Evolutionary conservation across 2,888 invertebrate species (phyloP).

Genomic region (Leucophenga maculata): DNA sequence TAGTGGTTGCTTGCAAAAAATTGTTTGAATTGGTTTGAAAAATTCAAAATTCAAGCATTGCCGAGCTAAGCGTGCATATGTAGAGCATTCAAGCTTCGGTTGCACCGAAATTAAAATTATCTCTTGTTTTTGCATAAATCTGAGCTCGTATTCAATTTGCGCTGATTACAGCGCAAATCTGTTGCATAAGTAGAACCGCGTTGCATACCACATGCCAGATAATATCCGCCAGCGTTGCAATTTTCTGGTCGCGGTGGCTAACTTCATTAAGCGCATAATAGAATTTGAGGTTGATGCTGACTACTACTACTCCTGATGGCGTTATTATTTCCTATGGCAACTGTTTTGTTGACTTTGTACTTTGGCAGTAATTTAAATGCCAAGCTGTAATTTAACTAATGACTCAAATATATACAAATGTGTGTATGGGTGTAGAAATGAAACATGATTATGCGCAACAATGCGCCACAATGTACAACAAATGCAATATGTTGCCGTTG

Average conservation of each 20-base stretch:
- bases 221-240: constrained; percentile 16
- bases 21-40: no score
- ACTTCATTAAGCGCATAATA: constrained; percentile 23
- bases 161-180: no score
- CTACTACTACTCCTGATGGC: background rate
- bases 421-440: background rate
- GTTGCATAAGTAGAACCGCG: background rate
- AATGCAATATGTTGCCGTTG: background rate
- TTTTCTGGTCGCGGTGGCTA: constrained; percentile 15
- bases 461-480: no score
- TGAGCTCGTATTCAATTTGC: no score
- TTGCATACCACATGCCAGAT: background rate
- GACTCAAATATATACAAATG: background rate
- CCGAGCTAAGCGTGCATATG: no score
- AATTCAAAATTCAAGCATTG: no score
- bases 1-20: no score
- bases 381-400: constrained; percentile 17
- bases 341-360: background rate
- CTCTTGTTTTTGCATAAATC: no score
- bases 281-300: constrained; percentile 22
- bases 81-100: no score
- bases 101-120: background rate
- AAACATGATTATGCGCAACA: background rate
- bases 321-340: background rate
- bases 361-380: background rate